These are phyloP conservation scores for Monochamus saltuarius DNA, from an alignment of 1,140 invertebrate species.

Conservation along the genomic window DNA sequence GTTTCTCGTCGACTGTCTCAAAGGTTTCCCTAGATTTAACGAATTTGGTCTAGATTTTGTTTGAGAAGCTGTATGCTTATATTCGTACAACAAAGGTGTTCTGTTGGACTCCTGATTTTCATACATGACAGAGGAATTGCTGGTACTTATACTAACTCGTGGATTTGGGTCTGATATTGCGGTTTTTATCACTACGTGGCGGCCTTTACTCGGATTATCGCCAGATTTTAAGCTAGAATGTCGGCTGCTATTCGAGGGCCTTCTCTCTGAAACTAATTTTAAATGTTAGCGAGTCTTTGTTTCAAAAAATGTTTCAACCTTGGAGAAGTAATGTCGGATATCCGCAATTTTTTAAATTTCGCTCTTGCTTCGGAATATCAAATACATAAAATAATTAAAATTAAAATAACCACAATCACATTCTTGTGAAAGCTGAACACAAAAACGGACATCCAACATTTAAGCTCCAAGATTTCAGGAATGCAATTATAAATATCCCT, in stretches of 20 bases:
- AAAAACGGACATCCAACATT: too few relatives aligned
- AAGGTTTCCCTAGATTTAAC: constrained; percentile 28
- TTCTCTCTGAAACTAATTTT: constrained; percentile 36
- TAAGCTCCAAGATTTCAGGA: too few relatives aligned
- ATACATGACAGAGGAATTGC: constrained; percentile 33
- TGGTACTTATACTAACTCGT: constrained; percentile 36
- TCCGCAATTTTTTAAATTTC: too few relatives aligned
- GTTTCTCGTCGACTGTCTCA: constrained; percentile 26
- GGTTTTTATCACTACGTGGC: constrained; percentile 46
- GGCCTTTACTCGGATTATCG: constrained; percentile 27
- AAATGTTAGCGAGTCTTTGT: background rate
- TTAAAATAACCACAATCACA: too few relatives aligned
- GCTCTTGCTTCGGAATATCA: too few relatives aligned
- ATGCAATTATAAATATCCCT: too few relatives aligned
- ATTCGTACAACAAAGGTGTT: constrained; percentile 23
- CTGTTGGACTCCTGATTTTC: constrained; percentile 27
- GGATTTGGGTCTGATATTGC: constrained; percentile 26
- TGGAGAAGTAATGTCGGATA: too few relatives aligned
- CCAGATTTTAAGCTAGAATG: constrained; percentile 36
- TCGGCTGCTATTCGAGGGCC: constrained; percentile 31
- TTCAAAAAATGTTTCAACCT: too few relatives aligned
- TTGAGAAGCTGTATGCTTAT: constrained; percentile 20
- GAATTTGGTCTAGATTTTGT: constrained; percentile 36
- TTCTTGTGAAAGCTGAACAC: too few relatives aligned
- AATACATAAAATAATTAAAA: too few relatives aligned